Evolutionary conservation across 1,140 invertebrate species (phyloP).

Genomic region (Magallana ariakensis): DNA sequence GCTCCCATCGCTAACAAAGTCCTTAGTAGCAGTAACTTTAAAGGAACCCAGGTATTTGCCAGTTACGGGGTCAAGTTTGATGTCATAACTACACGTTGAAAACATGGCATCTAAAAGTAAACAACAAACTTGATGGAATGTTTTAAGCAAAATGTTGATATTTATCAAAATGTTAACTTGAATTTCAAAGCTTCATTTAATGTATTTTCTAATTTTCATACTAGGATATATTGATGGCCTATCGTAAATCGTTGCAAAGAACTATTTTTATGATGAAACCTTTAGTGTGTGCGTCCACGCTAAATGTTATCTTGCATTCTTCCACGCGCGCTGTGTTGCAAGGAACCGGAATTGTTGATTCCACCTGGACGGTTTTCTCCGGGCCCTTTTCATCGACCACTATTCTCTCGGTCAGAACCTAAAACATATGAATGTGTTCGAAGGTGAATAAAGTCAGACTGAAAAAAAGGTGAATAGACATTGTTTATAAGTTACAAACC

Average conservation of each 20-base stretch:
- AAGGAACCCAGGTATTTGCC: constrained; percentile 40
- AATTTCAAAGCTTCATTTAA: too few species aligned
- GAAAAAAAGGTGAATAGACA: too few species aligned
- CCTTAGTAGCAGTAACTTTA: constrained; percentile 50
- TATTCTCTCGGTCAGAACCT: constrained; percentile 47
- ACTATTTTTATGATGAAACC: neutral
- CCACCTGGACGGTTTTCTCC: constrained; percentile 53
- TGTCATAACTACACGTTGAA: constrained; percentile 44
- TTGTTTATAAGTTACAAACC: neutral
- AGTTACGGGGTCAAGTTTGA: constrained; percentile 46
- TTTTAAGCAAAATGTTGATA: too few species aligned
- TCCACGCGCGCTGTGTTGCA: constrained; percentile 37
- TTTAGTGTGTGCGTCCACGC: constrained; percentile 49
- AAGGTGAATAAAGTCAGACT: neutral
- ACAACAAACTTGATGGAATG: too few species aligned
- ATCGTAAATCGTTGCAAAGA: too few species aligned
- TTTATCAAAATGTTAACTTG: too few species aligned
- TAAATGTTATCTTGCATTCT: constrained; percentile 46
- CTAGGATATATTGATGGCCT: too few species aligned
- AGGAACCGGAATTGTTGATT: constrained; percentile 56
- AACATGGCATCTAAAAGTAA: constrained; percentile 48
- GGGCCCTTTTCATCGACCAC: constrained; percentile 53
- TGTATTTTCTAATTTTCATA: too few species aligned
- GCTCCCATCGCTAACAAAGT: constrained; percentile 56
- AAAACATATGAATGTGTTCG: neutral